Base-by-base conservation (phyloP, 2,888 invertebrate species). In the Sericinus montela region DNA sequence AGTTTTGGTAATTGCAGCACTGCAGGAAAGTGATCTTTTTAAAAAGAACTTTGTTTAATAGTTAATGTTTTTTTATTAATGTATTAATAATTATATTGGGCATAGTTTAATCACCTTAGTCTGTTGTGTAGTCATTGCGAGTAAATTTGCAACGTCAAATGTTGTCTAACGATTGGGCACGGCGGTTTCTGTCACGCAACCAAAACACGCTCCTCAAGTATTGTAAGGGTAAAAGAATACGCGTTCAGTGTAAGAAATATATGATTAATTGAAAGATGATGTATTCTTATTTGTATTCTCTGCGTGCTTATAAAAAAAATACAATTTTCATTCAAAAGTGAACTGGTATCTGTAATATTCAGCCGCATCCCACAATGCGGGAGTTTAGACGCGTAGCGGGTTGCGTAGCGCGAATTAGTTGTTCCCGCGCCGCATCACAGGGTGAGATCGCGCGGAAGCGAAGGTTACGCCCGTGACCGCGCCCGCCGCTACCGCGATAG, bases 381-480 rank as follows among this genome's bases (percentile, higher is more conserved):
- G 11, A 14, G 25, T 23, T 34, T 11, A 30, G 13, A 9, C 30
- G 28, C 46, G 47, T 37, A 45, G 30, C 46, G 44, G 38, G 16
- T 29, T 59, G 63, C 69, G 70, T 76, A 65, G 65, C 60, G 59
- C 64, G 61, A 61, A 58, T 62, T 65, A 65, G 51, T 54, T 51
- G 28, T 53, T 55, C 55, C 55, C 55, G 48, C 56, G 53, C 48
- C 56, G 63, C 81, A 77, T 75, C 78, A 76, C 69, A 72, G 85
- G 82, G 82, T 80, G 78, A 80, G 79, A 78, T 75, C 78, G 79
- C 69, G 59, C 76, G 77, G 74, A 71, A 74, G 67, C 76, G 80
- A 87, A 86, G 87, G 85, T 86, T 85, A 83, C 79, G 87, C 84
- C 86, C 85, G 79, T 85, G 85, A 85, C 86, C 86, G 83, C 80